phyloP scores from a whole-genome alignment of 2,113 vertebrate genomes.

The Cottus gobio region DNA sequence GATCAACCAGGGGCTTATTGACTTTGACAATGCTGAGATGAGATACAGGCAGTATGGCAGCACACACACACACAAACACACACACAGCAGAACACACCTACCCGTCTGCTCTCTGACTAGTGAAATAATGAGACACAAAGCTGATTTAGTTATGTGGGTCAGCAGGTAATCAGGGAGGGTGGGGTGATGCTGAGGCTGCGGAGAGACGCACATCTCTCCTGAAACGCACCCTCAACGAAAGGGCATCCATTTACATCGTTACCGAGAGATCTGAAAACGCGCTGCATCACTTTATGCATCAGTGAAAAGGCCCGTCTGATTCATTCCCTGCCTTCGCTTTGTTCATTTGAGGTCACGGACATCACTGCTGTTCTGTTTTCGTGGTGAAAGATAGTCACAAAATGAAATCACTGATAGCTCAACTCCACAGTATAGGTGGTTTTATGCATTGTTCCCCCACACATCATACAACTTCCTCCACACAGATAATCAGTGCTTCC shows the following conservation, averaged over 20 bases:
- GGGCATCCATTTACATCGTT: slow-evolving; percentile 28
- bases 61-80: slow-evolving; percentile 5
- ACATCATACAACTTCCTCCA: background rate
- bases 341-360: background rate
- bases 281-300: background rate
- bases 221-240: slow-evolving; percentile 6
- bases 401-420: background rate
- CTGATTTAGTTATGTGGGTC: slow-evolving; percentile 70
- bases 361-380: background rate
- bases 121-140: slow-evolving; percentile 58
- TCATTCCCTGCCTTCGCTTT: background rate
- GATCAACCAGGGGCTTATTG: slow-evolving; percentile 58
- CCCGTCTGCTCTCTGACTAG: slow-evolving; percentile 3
- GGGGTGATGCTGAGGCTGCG: slow-evolving; percentile 49
- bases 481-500: background rate
- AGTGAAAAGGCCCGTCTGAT: background rate
- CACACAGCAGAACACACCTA: slow-evolving; percentile 40
- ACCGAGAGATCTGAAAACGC: background rate
- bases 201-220: slow-evolving; percentile 15
- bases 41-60: slow-evolving; percentile 24
- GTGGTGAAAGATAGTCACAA: background rate
- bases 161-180: slow-evolving; percentile 71
- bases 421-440: background rate
- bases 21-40: slow-evolving; percentile 31
- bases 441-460: too few relatives aligned